Percentiles rank a stretch among this genome's conserved stretches.
These are phyloP conservation scores for Uropetala carovei DNA, from an alignment of 2,888 invertebrate species.

Conservation along the genomic window DNA sequence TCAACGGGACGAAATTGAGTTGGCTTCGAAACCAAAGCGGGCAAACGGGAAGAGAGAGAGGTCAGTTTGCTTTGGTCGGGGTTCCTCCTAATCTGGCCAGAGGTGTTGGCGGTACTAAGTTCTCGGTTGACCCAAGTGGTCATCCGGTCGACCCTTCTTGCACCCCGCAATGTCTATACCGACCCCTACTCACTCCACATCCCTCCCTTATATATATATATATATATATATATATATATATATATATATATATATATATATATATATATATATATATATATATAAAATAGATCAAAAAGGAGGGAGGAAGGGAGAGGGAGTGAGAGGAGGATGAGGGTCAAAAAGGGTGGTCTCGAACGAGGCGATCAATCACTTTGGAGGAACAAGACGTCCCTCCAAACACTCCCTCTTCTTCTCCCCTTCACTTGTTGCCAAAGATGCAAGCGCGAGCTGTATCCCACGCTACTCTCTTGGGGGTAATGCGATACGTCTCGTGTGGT, in stretches of 20 bases:
- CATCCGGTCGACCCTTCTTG: not conserved
- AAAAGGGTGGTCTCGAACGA: not conserved
- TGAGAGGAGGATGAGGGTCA: not conserved
- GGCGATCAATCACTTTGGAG: not conserved
- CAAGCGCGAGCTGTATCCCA: not conserved
- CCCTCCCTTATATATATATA: too few species aligned
- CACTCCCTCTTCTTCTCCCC: not conserved
- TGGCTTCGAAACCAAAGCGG: too few species aligned
- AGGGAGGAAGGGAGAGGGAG: not conserved
- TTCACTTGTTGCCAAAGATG: slow-evolving; percentile 14
- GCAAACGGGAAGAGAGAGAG: not conserved
- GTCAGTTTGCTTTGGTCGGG: not conserved
- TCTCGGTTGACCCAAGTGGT: slow-evolving; percentile 28
- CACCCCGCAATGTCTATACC: too few species aligned
- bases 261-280: too few species aligned
- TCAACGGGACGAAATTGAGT: too few species aligned
- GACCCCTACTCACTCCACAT: too few species aligned
- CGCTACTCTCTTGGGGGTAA: not conserved
- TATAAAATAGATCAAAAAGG: too few species aligned
- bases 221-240: too few species aligned
- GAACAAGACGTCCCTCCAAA: not conserved
- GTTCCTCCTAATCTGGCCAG: not conserved
- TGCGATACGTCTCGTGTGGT: not conserved
- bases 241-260: too few species aligned
- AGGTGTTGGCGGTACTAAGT: slow-evolving; percentile 29